A percentile compares a stretch with the other conserved stretches of the same genome.
phyloP scores from a whole-genome alignment of 2,113 vertebrate genomes.

The Anhinga anhinga region DNA sequence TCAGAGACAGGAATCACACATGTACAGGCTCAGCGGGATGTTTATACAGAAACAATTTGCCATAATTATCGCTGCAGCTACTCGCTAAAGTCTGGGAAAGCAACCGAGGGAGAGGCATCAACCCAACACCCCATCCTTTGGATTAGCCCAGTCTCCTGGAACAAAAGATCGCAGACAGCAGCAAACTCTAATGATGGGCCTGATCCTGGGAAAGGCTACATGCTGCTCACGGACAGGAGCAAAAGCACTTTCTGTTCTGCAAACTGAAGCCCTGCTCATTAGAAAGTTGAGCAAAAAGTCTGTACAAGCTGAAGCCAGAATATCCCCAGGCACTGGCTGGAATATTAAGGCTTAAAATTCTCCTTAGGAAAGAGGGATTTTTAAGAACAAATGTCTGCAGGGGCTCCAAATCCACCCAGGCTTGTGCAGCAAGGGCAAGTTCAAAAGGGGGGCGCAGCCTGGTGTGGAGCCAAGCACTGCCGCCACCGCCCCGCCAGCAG shows the following conservation, averaged over 20 bases:
- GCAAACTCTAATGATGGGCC: not conserved
- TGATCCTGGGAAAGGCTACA: not conserved
- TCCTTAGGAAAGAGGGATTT: not conserved
- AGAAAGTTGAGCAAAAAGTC: not conserved
- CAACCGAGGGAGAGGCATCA: not conserved
- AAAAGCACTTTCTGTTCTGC: not conserved
- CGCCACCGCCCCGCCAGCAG: not conserved
- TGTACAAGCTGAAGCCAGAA: not conserved
- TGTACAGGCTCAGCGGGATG: not conserved
- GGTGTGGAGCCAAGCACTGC: rapidly evolving
- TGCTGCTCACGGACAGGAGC: not conserved
- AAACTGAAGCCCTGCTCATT: not conserved
- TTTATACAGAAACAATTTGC: not conserved
- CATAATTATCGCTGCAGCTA: not conserved
- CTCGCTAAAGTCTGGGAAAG: not conserved
- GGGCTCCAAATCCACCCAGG: not conserved
- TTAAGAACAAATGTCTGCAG: conserved; percentile 8
- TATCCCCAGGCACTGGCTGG: not conserved
- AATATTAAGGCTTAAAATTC: not conserved
- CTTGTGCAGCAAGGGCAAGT: not conserved
- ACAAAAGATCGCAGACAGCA: not conserved
- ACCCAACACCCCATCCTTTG: not conserved
- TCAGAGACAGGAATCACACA: not conserved
- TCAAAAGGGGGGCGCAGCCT: not conserved
- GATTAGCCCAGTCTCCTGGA: not conserved